Percentiles rank a stretch among this genome's conserved stretches.
These are phyloP conservation scores for Bos indicus DNA, from an alignment of 2,113 vertebrate species.

Conservation along the genomic window DNA sequence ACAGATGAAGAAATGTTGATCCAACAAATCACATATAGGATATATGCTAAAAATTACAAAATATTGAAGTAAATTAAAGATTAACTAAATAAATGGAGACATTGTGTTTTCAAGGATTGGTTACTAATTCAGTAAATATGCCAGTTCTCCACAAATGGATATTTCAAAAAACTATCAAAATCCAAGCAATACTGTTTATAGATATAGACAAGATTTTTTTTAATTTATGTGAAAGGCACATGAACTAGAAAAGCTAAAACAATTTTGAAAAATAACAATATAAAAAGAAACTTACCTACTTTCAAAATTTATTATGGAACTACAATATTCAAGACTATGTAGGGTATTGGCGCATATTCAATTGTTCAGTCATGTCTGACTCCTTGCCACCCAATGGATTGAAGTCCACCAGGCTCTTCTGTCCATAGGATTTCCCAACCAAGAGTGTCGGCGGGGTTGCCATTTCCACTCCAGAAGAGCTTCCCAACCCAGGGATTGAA, in stretches of 20 bases:
- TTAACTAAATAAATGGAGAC: background rate
- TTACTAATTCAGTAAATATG: background rate
- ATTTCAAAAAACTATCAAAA: background rate
- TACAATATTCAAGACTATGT: background rate
- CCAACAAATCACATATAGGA: background rate
- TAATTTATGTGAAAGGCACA: background rate
- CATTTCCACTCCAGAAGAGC: background rate
- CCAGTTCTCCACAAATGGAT: background rate
- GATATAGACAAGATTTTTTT: background rate
- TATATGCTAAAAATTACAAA: background rate
- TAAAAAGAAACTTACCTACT: background rate
- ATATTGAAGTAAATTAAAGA: background rate
- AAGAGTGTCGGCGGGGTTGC: fast-evolving
- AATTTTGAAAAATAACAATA: background rate
- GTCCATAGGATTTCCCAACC: background rate
- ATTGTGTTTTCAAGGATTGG: background rate
- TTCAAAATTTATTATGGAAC: background rate
- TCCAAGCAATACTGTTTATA: background rate
- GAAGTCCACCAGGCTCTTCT: background rate
- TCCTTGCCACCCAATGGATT: background rate
- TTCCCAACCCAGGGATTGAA: background rate
- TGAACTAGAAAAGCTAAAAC: background rate
- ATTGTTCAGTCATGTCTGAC: background rate
- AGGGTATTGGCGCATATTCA: background rate
- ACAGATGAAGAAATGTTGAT: background rate